These are phyloP conservation scores for Sinodicranocentrus sp. DNA, from an alignment of 2,888 invertebrate genomes.

Conservation along the genomic window DNA sequence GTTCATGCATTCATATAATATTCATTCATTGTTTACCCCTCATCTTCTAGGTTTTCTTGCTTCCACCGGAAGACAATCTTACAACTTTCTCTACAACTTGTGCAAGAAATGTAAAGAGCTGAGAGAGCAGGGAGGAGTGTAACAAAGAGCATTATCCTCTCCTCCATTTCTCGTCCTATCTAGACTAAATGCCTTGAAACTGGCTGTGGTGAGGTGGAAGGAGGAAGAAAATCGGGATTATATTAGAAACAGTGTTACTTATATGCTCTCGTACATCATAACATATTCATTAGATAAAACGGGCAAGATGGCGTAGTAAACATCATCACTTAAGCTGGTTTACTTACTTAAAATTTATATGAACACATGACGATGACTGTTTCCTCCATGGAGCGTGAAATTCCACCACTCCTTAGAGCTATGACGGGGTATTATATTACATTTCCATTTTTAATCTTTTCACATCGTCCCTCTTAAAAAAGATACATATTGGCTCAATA, in stretches of 20 bases:
- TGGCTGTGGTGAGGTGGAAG: background rate
- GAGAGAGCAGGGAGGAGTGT: conserved; percentile 31
- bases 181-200: conserved; percentile 28
- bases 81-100: background rate
- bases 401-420: conserved; percentile 17
- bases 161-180: conserved; percentile 41
- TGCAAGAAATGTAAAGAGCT: conserved; percentile 23
- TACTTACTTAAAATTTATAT: conserved; percentile 63
- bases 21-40: conserved; percentile 19
- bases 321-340: conserved; percentile 69
- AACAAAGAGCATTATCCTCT: conserved; percentile 44
- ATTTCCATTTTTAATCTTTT: conserved; percentile 20
- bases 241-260: conserved; percentile 1
- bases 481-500: no score
- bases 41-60: background rate
- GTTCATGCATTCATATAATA: conserved; percentile 22
- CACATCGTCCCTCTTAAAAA: background rate
- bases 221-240: conserved; percentile 16
- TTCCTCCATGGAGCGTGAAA: conserved; percentile 56
- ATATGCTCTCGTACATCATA: conserved; percentile 56
- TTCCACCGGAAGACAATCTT: background rate
- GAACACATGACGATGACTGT: background rate
- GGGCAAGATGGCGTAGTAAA: conserved; percentile 68
- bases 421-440: conserved; percentile 34
- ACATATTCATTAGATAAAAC: conserved; percentile 70